Percentiles rank a stretch among this genome's conserved stretches.
These are phyloP conservation scores for Gadus chalcogrammus DNA, from an alignment of 2,113 vertebrate species.

Conservation along the genomic window DNA sequence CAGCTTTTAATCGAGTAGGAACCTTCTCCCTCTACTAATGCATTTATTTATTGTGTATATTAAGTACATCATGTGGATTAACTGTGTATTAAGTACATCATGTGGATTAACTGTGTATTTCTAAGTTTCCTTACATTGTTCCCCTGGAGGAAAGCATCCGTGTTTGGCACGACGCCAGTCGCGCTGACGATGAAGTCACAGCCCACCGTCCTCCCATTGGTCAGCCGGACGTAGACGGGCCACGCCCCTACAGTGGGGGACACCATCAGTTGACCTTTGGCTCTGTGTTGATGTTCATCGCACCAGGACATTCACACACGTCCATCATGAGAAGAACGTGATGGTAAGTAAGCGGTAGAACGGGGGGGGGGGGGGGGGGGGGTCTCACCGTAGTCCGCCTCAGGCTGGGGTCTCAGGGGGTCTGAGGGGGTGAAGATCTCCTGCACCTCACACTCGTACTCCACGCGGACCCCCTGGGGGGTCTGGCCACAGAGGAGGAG, in stretches of 20 bases:
- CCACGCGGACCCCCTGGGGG: constrained; percentile 81
- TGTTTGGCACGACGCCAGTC: constrained; percentile 89
- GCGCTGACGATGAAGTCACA: constrained; percentile 94
- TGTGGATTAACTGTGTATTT: too few relatives aligned
- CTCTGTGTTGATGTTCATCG: too few relatives aligned
- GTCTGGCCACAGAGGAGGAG: constrained; percentile 62
- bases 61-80: too few relatives aligned
- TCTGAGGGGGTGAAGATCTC: constrained; percentile 68
- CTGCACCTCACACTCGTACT: constrained; percentile 85
- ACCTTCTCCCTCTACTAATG: too few relatives aligned
- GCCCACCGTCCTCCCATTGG: constrained; percentile 86
- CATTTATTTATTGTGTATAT: too few relatives aligned
- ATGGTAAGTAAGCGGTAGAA: too few relatives aligned
- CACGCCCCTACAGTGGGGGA: constrained; percentile 70
- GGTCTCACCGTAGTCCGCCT: constrained; percentile 56
- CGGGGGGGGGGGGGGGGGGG: too few relatives aligned
- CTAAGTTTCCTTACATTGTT: constrained; percentile 78
- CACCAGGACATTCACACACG: too few relatives aligned
- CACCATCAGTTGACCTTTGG: background rate
- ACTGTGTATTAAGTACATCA: too few relatives aligned
- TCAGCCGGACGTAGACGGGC: constrained; percentile 87
- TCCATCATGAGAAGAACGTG: too few relatives aligned
- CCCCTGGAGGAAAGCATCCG: constrained; percentile 80
- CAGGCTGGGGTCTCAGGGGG: background rate
- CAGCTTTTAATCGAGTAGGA: too few relatives aligned